Evolutionary conservation across 2,113 vertebrate species (phyloP).

Genomic region (Tyrannus savana): DNA sequence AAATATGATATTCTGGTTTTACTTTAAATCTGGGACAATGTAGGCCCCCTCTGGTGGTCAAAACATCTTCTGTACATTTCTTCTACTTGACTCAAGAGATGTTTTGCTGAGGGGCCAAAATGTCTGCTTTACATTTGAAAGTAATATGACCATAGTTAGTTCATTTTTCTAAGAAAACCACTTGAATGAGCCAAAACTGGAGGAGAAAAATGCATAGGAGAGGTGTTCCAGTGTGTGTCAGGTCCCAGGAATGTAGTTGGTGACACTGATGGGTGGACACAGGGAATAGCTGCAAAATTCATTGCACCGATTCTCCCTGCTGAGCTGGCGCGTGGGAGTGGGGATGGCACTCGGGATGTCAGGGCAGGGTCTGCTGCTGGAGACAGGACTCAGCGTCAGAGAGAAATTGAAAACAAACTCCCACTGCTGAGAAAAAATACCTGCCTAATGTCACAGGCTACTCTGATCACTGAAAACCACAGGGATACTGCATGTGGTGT

Average conservation of each 20-base stretch:
- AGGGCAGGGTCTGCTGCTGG: background rate
- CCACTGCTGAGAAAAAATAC: background rate
- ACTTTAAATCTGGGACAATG: background rate
- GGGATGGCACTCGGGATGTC: background rate
- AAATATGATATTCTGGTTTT: background rate
- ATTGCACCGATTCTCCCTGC: background rate
- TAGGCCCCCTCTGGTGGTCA: constrained; percentile 47
- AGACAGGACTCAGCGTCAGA: background rate
- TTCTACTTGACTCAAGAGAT: background rate
- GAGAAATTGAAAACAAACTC: background rate
- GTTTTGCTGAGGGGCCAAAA: background rate
- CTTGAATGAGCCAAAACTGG: background rate
- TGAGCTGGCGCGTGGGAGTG: accelerated
- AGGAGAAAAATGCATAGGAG: background rate
- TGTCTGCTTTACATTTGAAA: constrained; percentile 6
- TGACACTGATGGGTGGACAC: background rate
- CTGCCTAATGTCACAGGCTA: background rate
- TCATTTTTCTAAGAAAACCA: constrained; percentile 42
- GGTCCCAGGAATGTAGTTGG: background rate
- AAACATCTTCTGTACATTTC: background rate
- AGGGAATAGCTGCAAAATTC: background rate
- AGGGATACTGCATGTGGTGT: background rate
- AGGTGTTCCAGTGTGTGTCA: constrained; percentile 15
- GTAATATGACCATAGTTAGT: background rate
- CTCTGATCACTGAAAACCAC: background rate